Base-by-base conservation (phyloP, 2,888 invertebrate genomes). In the Monochamus alternatus region DNA sequence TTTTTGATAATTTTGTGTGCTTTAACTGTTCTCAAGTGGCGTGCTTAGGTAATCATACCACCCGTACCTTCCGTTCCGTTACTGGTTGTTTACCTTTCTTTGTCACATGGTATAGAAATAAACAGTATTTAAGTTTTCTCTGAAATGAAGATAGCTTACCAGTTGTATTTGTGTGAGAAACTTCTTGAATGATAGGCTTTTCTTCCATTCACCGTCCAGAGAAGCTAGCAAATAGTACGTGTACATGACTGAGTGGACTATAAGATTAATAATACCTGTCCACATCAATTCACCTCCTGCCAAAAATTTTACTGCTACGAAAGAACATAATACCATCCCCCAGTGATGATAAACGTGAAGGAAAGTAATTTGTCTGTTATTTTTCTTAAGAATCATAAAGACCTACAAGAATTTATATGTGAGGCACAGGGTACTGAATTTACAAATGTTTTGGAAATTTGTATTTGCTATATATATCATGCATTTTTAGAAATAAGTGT, bases 141-240 rank as follows among this genome's bases (percentile, higher is more conserved):
- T 7, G 7, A 22, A 12, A 5, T 14, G 9, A 51, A 12, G 30
- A 32, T 22, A 78, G 88, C 90, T 90, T 88, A 93, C 92, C 86
- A 97, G 91, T 89, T 97, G 97, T 82, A 97, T 85, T 85, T 94
- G 95, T 0, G 97, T 97, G 76, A 97, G 93, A 84, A 95, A 91
- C 80, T 94, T 95, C 87, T 97, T 97, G 94, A 96, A 95, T 94
- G 95, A 95, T 0, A 94, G 87, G 70, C 75, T 69, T 75, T 93
- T 89, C 81, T 93, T 93, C 82, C 93, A 90, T 55, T 91, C 90
- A 0, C 95, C 94, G 38, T 93, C 91, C 63, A 93, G 87, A 0
- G 95, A 94, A 1, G 95, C 91, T 76, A 94, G 84, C 12, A 95
- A 91, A 85, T 96, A 96, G 86, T 96, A 94, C 0, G 90, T 89